Evolutionary conservation across 92 coral and sea anemone species (phyloP).

Genomic region (Muricea muricata): DNA sequence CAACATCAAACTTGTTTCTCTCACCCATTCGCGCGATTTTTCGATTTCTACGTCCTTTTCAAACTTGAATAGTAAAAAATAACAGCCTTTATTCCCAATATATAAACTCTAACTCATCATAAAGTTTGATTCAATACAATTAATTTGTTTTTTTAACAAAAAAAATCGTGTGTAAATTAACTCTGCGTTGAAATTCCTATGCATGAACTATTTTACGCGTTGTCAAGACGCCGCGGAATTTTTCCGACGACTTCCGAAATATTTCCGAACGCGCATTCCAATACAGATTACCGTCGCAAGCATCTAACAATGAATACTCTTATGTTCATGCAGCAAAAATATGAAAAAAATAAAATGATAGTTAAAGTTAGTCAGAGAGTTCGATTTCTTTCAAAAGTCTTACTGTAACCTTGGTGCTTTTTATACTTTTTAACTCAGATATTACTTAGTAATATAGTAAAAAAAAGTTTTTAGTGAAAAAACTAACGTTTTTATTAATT

Average conservation of each 20-base stretch:
- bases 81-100: neutral
- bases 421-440: no score
- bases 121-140: neutral
- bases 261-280: neutral
- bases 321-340: neutral
- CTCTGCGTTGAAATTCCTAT: neutral
- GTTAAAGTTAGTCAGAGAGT: no score
- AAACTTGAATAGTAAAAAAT: neutral
- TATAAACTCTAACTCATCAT: neutral
- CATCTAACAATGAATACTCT: neutral
- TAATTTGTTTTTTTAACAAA: slow-evolving; percentile 3
- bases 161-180: neutral
- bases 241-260: slow-evolving; percentile 12
- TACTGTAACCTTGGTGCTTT: no score
- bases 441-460: no score
- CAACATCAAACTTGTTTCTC: neutral
- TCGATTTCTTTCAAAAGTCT: no score
- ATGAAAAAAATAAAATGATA: no score
- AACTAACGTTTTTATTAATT: no score
- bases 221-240: slow-evolving; percentile 33
- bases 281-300: neutral
- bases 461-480: no score
- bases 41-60: neutral
- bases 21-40: neutral
- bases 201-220: slow-evolving; percentile 2